phyloP scores from a whole-genome alignment of 1,140 invertebrate genomes.

The Pemphigus obesinymphae region DNA sequence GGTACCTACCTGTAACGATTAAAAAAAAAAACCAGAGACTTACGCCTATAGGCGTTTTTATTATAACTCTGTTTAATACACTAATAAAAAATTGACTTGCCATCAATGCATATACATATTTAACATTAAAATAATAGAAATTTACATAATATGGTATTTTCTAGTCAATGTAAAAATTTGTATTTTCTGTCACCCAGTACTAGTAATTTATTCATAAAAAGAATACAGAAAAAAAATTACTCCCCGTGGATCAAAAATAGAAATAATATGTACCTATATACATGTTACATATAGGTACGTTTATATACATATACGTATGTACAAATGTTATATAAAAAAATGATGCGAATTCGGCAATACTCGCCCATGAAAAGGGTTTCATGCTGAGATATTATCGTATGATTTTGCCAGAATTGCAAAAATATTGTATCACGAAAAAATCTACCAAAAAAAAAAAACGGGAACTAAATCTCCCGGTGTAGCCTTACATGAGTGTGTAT shows the following conservation, averaged over 20 bases:
- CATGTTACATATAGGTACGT: too few relatives aligned
- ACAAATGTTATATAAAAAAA: too few relatives aligned
- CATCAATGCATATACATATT: not conserved
- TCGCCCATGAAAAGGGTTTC: not conserved
- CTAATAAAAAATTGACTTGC: not conserved
- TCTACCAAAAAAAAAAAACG: constrained; percentile 9
- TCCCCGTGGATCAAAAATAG: not conserved
- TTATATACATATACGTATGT: not conserved
- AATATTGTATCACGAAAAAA: constrained; percentile 20
- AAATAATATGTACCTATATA: too few relatives aligned
- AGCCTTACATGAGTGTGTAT: not conserved
- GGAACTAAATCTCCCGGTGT: constrained; percentile 18
- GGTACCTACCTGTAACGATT: not conserved
- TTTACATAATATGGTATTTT: too few relatives aligned
- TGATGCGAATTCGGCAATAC: constrained; percentile 33
- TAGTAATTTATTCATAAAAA: not conserved
- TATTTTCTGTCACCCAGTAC: not conserved
- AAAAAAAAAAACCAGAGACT: not conserved
- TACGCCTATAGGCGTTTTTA: not conserved
- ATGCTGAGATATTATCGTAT: not conserved
- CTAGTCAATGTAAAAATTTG: not conserved
- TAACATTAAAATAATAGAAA: not conserved
- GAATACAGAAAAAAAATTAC: not conserved
- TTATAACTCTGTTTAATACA: not conserved
- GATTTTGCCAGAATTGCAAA: constrained; percentile 25